A percentile compares a stretch with the other conserved stretches of the same genome.
These are phyloP conservation scores for Fragum whitleyi DNA, from an alignment of 2,888 invertebrate species.

Conservation along the genomic window DNA sequence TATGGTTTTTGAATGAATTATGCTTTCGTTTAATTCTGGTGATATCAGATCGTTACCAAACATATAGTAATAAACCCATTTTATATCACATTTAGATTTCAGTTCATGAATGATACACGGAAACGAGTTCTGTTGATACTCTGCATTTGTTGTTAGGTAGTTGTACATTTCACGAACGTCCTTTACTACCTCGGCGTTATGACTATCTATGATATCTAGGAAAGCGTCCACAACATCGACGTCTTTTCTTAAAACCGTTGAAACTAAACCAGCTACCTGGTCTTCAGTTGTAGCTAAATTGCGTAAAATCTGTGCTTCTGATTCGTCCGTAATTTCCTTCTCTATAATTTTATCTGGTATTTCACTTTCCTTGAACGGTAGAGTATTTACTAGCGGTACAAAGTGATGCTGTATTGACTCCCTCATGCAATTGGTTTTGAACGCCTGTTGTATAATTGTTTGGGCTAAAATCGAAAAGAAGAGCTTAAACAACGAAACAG, in stretches of 20 bases:
- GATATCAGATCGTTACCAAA: not conserved
- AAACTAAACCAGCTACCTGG: not conserved
- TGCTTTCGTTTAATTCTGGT: not conserved
- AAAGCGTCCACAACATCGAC: not conserved
- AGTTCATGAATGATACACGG: not conserved
- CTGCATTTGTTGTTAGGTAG: not conserved
- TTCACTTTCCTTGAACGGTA: not conserved
- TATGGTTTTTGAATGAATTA: not conserved
- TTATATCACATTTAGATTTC: not conserved
- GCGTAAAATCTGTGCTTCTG: not conserved
- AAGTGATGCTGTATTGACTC: not conserved
- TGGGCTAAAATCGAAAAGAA: not conserved
- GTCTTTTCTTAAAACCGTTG: not conserved
- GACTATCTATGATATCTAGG: not conserved
- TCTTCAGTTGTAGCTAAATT: not conserved
- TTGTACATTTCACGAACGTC: not conserved
- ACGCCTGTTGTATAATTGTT: not conserved
- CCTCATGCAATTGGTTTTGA: constrained; percentile 1
- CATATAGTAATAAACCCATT: constrained; percentile 2
- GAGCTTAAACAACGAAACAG: too few relatives aligned
- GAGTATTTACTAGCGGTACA: not conserved
- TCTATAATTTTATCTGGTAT: not conserved
- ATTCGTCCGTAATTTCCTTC: not conserved
- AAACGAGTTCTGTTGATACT: not conserved
- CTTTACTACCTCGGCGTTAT: not conserved